These are phyloP conservation scores for Polyommatus iphigenia DNA, from an alignment of 2,888 invertebrate genomes.

Conservation along the genomic window DNA sequence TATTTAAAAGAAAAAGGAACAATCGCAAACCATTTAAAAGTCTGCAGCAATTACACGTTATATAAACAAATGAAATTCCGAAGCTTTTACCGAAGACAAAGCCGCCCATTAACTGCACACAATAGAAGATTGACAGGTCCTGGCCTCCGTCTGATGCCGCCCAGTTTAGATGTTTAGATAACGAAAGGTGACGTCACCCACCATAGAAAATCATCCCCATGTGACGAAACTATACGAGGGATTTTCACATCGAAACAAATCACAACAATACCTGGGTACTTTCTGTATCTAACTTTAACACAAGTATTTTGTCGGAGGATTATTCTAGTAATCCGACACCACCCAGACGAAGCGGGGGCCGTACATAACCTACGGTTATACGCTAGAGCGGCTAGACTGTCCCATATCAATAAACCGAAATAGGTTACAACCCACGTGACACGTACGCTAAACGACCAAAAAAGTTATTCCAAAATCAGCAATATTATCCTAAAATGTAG, in stretches of 20 bases:
- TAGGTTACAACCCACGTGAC: conserved; percentile 30
- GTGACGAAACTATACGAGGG: background rate
- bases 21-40: background rate
- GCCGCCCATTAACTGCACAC: background rate
- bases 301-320: background rate
- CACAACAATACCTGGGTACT: background rate
- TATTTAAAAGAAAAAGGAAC: background rate
- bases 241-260: background rate
- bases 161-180: background rate
- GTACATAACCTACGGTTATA: background rate
- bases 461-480: background rate
- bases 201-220: background rate
- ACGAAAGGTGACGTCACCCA: background rate
- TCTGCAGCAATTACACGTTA: background rate
- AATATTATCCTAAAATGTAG: background rate
- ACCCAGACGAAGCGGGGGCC: background rate
- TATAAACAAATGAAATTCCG: conserved; percentile 1
- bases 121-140: background rate
- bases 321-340: conserved; percentile 1
- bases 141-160: background rate
- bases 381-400: conserved; percentile 26
- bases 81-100: conserved; percentile 21
- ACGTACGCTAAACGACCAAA: background rate
- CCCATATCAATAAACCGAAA: conserved; percentile 25
- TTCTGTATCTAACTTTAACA: background rate